phyloP scores from a whole-genome alignment of 1,140 invertebrate genomes.

The Tetramorium parvispinum region DNA sequence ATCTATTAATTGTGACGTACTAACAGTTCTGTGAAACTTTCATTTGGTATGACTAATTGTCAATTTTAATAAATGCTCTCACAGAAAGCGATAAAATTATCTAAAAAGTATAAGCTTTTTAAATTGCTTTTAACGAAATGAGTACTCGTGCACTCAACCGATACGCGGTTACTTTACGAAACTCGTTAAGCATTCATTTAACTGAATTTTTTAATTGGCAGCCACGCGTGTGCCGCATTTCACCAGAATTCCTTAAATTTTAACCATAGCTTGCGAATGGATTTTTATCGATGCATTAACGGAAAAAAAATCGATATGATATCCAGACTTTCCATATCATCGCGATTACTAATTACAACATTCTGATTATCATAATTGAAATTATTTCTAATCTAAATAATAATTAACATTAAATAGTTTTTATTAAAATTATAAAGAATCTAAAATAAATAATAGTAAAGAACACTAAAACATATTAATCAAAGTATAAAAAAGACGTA shows the following conservation, averaged over 20 bases:
- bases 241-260: conserved; percentile 40
- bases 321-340: not conserved
- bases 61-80: conserved; percentile 3
- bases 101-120: conserved; percentile 41
- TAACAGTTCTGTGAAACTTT: not conserved
- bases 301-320: conserved; percentile 13
- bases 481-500: too few relatives aligned
- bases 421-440: not conserved
- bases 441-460: not conserved
- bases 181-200: conserved; percentile 48
- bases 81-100: conserved; percentile 3
- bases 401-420: not conserved
- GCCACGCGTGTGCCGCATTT: conserved; percentile 12
- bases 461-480: not conserved
- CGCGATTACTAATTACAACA: not conserved
- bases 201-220: conserved; percentile 54
- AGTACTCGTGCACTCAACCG: conserved; percentile 1
- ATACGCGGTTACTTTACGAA: conserved; percentile 46
- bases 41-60: not conserved
- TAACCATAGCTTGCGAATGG: conserved; percentile 1
- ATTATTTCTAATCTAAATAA: not conserved
- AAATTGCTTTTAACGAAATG: conserved; percentile 35
- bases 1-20: not conserved
- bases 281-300: conserved; percentile 25
- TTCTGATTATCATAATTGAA: not conserved